Base-by-base conservation (phyloP, 2,797 vertebrate species). In the Siniperca obscura region DNA sequence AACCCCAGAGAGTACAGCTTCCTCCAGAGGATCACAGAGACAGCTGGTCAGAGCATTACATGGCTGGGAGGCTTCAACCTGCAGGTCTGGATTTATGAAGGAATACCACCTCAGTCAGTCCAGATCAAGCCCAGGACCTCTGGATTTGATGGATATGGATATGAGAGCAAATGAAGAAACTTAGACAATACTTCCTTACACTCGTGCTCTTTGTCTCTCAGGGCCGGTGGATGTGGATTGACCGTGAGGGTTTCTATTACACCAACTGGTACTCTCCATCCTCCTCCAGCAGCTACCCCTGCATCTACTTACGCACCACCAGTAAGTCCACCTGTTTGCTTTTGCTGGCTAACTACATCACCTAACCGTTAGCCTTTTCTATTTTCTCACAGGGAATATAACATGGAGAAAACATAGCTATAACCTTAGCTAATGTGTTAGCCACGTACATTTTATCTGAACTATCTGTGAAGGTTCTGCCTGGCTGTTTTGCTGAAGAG, bases 51-150 rank as follows among this genome's bases (percentile, higher is more conserved):
- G 62, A 66, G 14, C 72, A 6, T 0, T 0, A 76, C 72, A 25
- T 87, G 82, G 86, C 76, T 88, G 11, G 86, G 86, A 81, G 86
- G 86, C 36, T 85, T 82, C 80, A 30, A 44, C 19, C 77, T 88
- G 56, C 86, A 88, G 83, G 85, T 89, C 14, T 56, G 68, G 7
- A 55, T 50, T 27, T 14, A 36, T 22, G 6, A 48, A 12, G 9
- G 14, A 7, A 65, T 25, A 65, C 25, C 42, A 40, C 7, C 27
- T 9, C 22, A 53, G 21, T 21, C 17, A 61, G 36, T 62, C 40
- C 70, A 60, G 50, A 22, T 76, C 25, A 53, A 59, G n/a, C 0
- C 16, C 55, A 50, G 66, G 36, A 40, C 40, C 42, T 40, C 38
- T 40, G 9, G 38, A 40, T 7, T 9, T 36, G 27, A 4, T 36